Conservation (phyloP, 2,113 vertebrate species). For the Parotia lawesii region DNA sequence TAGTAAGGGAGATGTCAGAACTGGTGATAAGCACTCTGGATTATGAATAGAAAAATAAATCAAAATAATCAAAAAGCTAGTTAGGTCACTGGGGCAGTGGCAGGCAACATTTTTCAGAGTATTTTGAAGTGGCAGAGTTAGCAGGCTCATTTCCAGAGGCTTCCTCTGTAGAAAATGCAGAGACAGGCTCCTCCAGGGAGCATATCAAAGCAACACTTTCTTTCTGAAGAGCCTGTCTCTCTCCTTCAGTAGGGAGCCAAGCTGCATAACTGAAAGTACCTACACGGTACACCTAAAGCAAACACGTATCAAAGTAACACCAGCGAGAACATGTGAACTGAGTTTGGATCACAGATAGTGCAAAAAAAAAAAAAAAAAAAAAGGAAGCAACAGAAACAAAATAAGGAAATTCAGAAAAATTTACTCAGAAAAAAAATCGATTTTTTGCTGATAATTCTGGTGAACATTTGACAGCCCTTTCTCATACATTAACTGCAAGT, state of each 20-base stretch:
- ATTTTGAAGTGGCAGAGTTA: neutral
- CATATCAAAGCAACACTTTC: neutral
- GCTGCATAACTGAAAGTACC: neutral
- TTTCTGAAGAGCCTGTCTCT: neutral
- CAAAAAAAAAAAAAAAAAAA: neutral
- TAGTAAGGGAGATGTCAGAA: neutral
- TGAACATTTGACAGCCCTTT: constrained; percentile 65
- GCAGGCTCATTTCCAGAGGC: neutral
- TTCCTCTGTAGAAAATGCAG: neutral
- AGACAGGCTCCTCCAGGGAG: neutral
- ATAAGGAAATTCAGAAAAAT: neutral
- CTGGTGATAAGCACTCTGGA: neutral
- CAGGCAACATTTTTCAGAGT: neutral
- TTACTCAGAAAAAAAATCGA: neutral
- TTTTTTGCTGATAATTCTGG: constrained; percentile 46
- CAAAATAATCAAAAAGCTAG: neutral
- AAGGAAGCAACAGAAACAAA: neutral
- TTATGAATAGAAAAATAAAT: neutral
- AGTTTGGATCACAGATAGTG: neutral
- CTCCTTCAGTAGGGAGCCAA: neutral
- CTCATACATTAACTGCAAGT: constrained; percentile 70
- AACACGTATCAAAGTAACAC: neutral
- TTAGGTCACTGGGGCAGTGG: neutral
- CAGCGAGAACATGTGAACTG: neutral
- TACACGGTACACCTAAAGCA: neutral